Conservation (phyloP, 2,888 invertebrate species). For the Oxytorus armatus region DNA sequence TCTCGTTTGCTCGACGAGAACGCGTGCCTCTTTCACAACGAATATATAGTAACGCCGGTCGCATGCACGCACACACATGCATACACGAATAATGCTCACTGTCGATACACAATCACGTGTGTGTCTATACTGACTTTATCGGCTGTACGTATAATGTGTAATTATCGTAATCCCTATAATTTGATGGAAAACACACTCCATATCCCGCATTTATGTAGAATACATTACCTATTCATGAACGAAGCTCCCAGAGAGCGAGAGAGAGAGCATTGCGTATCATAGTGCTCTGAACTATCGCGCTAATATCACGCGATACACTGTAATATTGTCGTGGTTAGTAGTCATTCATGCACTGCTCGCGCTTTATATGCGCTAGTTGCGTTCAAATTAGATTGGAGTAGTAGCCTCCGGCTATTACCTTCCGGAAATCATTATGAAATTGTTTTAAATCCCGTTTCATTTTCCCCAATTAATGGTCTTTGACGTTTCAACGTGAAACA, state of each 20-base stretch:
- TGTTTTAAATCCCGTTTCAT: neutral
- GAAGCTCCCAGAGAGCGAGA: constrained; percentile 49
- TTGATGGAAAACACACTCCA: constrained; percentile 70
- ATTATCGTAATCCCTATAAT: constrained; percentile 75
- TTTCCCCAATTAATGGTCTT: neutral
- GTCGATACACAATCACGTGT: constrained; percentile 60
- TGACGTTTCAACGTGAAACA: neutral
- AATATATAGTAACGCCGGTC: constrained; percentile 24
- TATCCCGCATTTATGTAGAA: constrained; percentile 69
- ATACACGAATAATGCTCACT: constrained; percentile 26
- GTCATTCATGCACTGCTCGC: constrained; percentile 40
- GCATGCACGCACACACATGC: constrained; percentile 10
- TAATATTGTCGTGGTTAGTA: constrained; percentile 51
- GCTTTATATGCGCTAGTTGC: neutral
- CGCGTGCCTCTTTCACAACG: constrained; percentile 58
- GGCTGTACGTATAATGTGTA: constrained; percentile 66
- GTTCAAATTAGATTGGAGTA: constrained; percentile 3
- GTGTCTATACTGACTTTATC: constrained; percentile 42
- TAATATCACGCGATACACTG: constrained; percentile 61
- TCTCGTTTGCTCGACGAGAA: constrained; percentile 21
- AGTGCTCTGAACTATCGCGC: constrained; percentile 64
- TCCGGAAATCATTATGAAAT: constrained; percentile 11
- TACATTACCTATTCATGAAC: constrained; percentile 67
- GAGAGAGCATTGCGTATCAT: constrained; percentile 61
- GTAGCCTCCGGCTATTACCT: too few relatives aligned